Conservation (phyloP, 2,113 vertebrate genomes). For the Semicossyphus pulcher region DNA sequence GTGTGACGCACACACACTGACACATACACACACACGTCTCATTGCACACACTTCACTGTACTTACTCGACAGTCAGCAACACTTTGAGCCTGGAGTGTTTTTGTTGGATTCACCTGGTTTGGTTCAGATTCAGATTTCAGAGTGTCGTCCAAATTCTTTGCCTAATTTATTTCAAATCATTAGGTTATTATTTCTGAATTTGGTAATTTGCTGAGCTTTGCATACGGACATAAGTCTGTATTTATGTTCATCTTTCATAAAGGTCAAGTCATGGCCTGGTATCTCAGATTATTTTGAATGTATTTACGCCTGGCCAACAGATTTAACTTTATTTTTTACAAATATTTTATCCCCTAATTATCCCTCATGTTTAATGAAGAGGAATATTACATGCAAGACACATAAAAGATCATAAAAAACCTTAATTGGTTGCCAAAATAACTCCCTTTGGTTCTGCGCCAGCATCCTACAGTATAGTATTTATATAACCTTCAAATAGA, state of each 20-base stretch:
- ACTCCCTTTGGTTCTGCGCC: not conserved
- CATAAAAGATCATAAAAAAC: not conserved
- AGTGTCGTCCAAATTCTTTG: constrained; percentile 1
- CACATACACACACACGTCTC: not conserved
- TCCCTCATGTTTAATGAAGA: not conserved
- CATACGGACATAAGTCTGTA: no score
- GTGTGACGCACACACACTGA: constrained; percentile 14
- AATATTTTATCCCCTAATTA: no score
- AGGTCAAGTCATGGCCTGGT: no score
- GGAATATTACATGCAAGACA: not conserved
- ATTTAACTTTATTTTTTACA: no score
- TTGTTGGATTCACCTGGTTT: constrained; percentile 12
- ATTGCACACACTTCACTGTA: constrained; percentile 24
- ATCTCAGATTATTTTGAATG: no score
- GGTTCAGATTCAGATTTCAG: constrained; percentile 22
- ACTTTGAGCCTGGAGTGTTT: constrained; percentile 40
- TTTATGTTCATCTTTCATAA: no score
- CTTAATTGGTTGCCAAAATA: not conserved
- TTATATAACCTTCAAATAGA: not conserved
- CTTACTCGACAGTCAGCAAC: constrained; percentile 31
- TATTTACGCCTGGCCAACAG: no score
- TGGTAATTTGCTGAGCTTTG: no score
- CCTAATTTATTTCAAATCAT: no score
- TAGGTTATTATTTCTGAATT: no score
- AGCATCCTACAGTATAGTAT: not conserved